phyloP scores from a whole-genome alignment of 1,140 invertebrate species.

The Araneus ventricosus region DNA sequence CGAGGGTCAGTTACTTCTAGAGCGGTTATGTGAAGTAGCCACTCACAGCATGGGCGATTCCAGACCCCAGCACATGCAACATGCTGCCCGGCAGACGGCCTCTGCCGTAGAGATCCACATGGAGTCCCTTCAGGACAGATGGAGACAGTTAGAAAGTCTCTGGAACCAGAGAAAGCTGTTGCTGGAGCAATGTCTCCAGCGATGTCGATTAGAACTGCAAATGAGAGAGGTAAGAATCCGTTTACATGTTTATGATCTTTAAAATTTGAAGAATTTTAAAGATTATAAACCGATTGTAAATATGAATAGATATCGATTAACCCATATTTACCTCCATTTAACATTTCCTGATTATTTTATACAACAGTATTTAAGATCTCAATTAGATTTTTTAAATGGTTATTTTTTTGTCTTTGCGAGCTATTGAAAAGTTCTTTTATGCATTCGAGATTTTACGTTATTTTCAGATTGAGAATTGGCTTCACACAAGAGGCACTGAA shows the following conservation, averaged over 20 bases:
- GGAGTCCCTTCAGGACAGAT: constrained; percentile 88
- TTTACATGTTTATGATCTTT: no score
- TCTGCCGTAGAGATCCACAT: constrained; percentile 88
- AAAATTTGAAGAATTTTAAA: no score
- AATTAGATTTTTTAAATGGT: no score
- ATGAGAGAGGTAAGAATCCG: constrained; percentile 83
- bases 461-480: constrained; percentile 80
- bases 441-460: constrained; percentile 9
- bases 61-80: constrained; percentile 86
- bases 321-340: no score
- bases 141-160: constrained; percentile 87
- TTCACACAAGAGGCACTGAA: constrained; percentile 78
- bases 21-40: constrained; percentile 85
- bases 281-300: no score
- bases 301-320: no score
- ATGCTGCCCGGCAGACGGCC: constrained; percentile 83
- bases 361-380: no score
- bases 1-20: constrained; percentile 88
- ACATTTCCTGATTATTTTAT: no score
- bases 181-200: constrained; percentile 88
- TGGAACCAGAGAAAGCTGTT: constrained; percentile 84
- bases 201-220: constrained; percentile 87
- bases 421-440: not conserved
- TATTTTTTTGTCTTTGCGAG: no score
- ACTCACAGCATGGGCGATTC: constrained; percentile 86